Base-by-base conservation (phyloP, 2,888 invertebrate species). In the Nysson spinosus region DNA sequence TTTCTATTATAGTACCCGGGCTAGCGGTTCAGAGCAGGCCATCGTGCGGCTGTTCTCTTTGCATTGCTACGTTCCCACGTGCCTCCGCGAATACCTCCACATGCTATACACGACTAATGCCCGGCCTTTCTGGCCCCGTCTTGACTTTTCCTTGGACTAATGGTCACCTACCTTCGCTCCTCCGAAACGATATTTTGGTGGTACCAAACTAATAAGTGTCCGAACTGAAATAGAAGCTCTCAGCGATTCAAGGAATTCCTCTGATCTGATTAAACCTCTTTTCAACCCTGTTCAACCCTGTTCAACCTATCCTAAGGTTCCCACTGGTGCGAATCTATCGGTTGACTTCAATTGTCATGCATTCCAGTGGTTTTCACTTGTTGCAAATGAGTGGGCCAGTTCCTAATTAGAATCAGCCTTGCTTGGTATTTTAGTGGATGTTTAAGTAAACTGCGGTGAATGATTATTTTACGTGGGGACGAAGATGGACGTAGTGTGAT, bases 21-120 rank as follows among this genome's bases (percentile, higher is more conserved):
- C 68, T 63, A 69, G 44, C 67, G 67, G 69, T 64, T 69, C 69
- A 56, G 70, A 70, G 56, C 70, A 65, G 70, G 70, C 70, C 64
- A 70, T 47, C 56, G 65, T 50, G 56, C 46, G 56, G 50, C 69
- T 69, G 57, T 61, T 71, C 70, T 70, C 66, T 71, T 71, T 71
- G 70, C 70, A 71, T 71, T 71, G 57, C 70, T 71, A 70, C 66
- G 66, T 71, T 71, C 70, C 66, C 70, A 71, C 70, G 70, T 71
- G 70, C 70, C 70, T 71, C 70, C 61, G 70, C 65, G 70, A 71
- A 71, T 71, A 71, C 70, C 61, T 57, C 61, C 50, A 46, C 61
- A 61, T 40, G 49, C 60, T 56, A 60, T 56, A 61, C 60, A 60
- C 51, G 60, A 56, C 62, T 52, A 60, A 66, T 60, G 67, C 55